phyloP scores from a whole-genome alignment of 1,140 invertebrate genomes.

The Drosophila virilis region DNA sequence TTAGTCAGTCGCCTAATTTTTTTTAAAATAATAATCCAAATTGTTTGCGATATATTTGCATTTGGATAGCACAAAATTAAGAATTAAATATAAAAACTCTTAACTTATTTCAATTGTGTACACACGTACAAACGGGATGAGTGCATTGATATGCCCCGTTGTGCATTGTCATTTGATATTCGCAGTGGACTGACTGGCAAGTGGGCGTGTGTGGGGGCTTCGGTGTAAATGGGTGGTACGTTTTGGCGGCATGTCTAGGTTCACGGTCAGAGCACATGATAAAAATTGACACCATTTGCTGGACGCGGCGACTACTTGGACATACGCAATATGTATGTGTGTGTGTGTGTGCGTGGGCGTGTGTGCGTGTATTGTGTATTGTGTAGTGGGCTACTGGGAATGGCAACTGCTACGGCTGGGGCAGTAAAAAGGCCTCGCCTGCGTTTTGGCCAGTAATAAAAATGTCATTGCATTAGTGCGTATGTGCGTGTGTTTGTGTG shows the following conservation, averaged over 20 bases:
- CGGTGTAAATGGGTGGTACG: constrained; percentile 6
- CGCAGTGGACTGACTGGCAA: not conserved
- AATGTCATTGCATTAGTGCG: constrained; percentile 78
- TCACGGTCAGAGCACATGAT: constrained; percentile 71
- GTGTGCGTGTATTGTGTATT: constrained; percentile 1
- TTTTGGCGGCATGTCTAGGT: constrained; percentile 42
- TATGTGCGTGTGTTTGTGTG: constrained; percentile 11
- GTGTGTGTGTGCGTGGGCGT: not conserved
- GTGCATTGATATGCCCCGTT: not conserved
- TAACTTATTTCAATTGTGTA: no score
- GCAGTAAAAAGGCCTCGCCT: constrained; percentile 59
- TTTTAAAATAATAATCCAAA: no score
- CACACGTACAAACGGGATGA: not conserved
- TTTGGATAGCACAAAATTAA: no score
- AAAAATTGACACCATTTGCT: constrained; percentile 74
- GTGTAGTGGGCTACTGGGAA: not conserved
- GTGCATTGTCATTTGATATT: not conserved
- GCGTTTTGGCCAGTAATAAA: constrained; percentile 74
- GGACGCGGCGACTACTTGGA: constrained; percentile 4
- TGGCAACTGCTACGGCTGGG: constrained; percentile 15
- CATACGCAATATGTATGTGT: constrained; percentile 1
- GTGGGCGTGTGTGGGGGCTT: not conserved
- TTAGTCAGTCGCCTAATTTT: no score
- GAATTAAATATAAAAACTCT: no score
- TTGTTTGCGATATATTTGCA: no score